phyloP scores from a whole-genome alignment of 2,113 vertebrate genomes.

The Bubo scandiacus region DNA sequence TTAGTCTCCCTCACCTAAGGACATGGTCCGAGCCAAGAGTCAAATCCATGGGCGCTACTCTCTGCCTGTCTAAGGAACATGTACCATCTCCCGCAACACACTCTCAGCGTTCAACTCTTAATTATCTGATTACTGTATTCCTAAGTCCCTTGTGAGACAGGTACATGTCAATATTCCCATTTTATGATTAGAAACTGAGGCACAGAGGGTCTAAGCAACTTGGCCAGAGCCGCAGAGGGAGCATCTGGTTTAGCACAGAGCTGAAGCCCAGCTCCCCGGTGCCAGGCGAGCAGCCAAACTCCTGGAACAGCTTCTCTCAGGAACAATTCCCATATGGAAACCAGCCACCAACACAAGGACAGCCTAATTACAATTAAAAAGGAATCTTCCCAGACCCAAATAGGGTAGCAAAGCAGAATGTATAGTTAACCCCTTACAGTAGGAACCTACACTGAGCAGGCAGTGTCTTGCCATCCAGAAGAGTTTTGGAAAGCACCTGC shows the following conservation, averaged over 20 bases:
- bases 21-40: not conserved
- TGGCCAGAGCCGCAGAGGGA: not conserved
- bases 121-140: not conserved
- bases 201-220: not conserved
- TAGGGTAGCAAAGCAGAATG: not conserved
- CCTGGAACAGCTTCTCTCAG: conserved; percentile 56
- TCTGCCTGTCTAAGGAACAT: not conserved
- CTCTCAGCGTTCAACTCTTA: accelerated
- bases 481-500: not conserved
- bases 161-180: not conserved
- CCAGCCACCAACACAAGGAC: conserved; percentile 20
- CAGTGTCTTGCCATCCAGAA: not conserved
- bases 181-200: conserved; percentile 31
- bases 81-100: not conserved
- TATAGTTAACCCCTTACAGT: not conserved
- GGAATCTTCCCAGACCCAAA: conserved; percentile 25
- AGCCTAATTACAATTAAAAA: conserved; percentile 58
- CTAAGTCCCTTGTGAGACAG: not conserved
- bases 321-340: conserved; percentile 49
- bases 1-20: not conserved
- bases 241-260: conserved; percentile 35
- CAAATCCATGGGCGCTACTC: not conserved
- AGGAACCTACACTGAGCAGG: not conserved
- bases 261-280: not conserved
- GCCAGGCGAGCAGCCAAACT: conserved; percentile 37